These are phyloP conservation scores for Cheilosia vulpina DNA, from an alignment of 2,888 invertebrate species.

Conservation along the genomic window DNA sequence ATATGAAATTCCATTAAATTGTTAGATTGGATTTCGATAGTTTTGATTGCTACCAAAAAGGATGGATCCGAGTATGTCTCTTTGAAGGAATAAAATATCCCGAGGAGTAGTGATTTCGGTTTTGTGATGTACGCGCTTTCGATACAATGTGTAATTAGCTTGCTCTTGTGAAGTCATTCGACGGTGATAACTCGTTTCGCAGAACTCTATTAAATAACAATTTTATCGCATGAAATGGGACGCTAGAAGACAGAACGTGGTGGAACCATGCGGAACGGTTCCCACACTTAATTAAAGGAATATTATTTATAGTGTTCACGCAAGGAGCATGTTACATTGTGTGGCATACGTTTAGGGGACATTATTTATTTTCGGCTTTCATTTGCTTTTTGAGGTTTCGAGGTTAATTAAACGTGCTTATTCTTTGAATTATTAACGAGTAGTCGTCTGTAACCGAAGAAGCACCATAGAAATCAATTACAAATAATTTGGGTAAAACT, in stretches of 20 bases:
- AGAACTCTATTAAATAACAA: no score
- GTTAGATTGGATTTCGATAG: conserved; percentile 36
- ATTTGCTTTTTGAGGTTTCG: conserved; percentile 26
- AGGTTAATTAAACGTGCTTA: conserved; percentile 35
- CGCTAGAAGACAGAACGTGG: background rate
- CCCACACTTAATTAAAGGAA: conserved; percentile 20
- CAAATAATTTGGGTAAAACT: background rate
- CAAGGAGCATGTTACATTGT: conserved; percentile 7
- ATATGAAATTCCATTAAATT: conserved; percentile 38
- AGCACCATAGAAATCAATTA: background rate
- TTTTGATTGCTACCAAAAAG: conserved; percentile 30
- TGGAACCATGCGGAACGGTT: background rate
- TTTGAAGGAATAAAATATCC: no score
- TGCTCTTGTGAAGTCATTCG: no score
- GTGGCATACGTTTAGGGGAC: background rate
- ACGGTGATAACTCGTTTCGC: no score
- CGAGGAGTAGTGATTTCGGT: no score
- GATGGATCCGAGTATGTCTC: no score
- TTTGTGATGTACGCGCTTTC: no score
- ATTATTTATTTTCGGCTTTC: conserved; percentile 7
- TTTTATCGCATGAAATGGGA: no score
- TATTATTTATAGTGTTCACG: conserved; percentile 9
- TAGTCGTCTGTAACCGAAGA: background rate
- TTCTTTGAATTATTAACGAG: conserved; percentile 19
- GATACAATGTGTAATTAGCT: no score